Base-by-base conservation (phyloP, 1,140 invertebrate genomes). In the Hyposmocoma kahamanoa region DNA sequence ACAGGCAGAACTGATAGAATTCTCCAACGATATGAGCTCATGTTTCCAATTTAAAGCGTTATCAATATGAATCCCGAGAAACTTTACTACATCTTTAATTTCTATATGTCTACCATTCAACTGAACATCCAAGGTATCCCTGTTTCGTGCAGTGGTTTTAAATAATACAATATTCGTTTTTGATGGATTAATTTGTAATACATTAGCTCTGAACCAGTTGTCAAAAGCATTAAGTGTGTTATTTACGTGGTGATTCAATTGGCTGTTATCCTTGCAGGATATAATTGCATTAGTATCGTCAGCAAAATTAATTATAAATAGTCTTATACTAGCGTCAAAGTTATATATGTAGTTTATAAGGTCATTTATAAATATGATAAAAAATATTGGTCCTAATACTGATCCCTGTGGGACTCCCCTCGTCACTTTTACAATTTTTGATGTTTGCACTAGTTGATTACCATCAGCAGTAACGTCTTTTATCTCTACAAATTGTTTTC, bases 261-360 rank as follows among this genome's bases (percentile, higher is more conserved):
- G 22, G 5, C 13, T 15, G 4, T 18, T 15, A 43, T 43, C 28
- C 5, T 43, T 18, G 19, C 13, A 10, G 13, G 42, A 2, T 17
- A 43, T 1, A 13, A 24, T 26, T 11, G 42, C 42, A 26, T 43
- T 43, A 26, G 42, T 43, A 15, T 43, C 42, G 17, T 43, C 42
- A 6, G 42, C 42, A 43, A 13, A n/a, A 43, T 8, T 43, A 43
- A 15, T 17, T 36, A 13, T 15, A n/a, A n/a, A n/a, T n/a, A n/a
- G n/a, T n/a, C n/a, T n/a, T n/a, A n/a, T n/a, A n/a, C n/a, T n/a
- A n/a, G n/a, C n/a, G n/a, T n/a, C n/a, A n/a, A n/a, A 17, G 15
- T 36, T 36, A 15, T 15, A 26, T 15, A 43, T 26, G 17, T 13
- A 26, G 10, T 43, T 15, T 2, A 43, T 3, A 13, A 43, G 13